Conservation (phyloP, 2,113 vertebrate species). For the Damaliscus lunatus region DNA sequence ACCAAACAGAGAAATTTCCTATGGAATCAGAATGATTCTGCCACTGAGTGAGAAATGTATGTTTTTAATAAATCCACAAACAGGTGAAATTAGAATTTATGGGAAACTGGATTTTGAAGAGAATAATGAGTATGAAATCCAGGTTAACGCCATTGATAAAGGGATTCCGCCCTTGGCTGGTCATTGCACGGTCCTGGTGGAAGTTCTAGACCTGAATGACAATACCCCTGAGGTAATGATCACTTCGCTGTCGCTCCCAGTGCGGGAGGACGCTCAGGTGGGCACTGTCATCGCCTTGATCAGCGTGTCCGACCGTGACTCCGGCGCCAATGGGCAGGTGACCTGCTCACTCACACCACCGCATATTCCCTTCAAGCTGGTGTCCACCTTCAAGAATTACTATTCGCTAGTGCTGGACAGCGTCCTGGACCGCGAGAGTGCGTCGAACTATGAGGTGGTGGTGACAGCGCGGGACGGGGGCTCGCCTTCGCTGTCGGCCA, state of each 20-base stretch:
- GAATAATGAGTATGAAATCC: constrained; percentile 86
- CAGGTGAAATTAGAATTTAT: constrained; percentile 82
- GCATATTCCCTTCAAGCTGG: constrained; percentile 64
- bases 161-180: constrained; percentile 83
- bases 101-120: constrained; percentile 83
- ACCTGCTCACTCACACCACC: constrained; percentile 45
- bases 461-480: constrained; percentile 85
- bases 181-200: constrained; percentile 87
- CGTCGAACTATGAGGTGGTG: constrained; percentile 68
- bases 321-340: constrained; percentile 70
- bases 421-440: constrained; percentile 76
- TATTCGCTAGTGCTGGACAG: constrained; percentile 76
- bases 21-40: constrained; percentile 64
- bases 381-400: constrained; percentile 79
- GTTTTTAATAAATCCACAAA: constrained; percentile 78
- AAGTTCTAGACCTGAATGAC: constrained; percentile 88
- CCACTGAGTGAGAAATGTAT: constrained; percentile 52
- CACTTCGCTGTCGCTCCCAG: constrained; percentile 77
- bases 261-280: constrained; percentile 70
- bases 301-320: constrained; percentile 69
- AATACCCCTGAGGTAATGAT: constrained; percentile 83
- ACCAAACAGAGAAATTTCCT: constrained; percentile 67
- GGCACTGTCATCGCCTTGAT: constrained; percentile 71
- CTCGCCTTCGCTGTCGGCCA: constrained; percentile 80
- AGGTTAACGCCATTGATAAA: constrained; percentile 86